Percentiles rank a stretch among this genome's conserved stretches.
These are phyloP conservation scores for Hypotaenidia philippensis DNA, from an alignment of 2,797 vertebrate species.

Conservation along the genomic window DNA sequence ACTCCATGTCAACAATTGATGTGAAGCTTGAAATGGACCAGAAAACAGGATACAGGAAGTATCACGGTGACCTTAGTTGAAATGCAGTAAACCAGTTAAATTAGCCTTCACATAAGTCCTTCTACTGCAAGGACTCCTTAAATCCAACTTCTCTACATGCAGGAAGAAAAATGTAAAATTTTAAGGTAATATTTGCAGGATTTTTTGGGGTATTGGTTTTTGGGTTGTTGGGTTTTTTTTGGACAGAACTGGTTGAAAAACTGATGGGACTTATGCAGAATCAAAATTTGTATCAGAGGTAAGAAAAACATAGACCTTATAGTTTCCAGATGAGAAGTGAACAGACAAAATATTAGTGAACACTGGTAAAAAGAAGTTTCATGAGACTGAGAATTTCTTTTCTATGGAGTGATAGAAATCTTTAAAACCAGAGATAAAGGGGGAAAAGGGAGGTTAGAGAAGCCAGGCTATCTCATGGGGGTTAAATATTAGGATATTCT, in stretches of 20 bases:
- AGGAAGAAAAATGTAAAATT: background rate
- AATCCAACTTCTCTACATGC: background rate
- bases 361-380: background rate
- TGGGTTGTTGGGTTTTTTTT: background rate
- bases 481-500: background rate
- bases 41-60: conserved; percentile 64
- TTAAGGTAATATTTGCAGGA: conserved; percentile 18
- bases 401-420: background rate
- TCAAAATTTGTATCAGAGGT: background rate
- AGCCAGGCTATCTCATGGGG: background rate
- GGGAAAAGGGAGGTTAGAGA: background rate
- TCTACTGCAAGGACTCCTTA: background rate
- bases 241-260: background rate
- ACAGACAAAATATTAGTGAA: background rate
- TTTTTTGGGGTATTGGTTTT: background rate
- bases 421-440: background rate
- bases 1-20: conserved; percentile 54
- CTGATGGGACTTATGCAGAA: background rate
- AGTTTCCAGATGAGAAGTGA: background rate
- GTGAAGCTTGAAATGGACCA: conserved; percentile 50
- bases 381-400: background rate
- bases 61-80: background rate
- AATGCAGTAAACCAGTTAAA: conserved; percentile 34
- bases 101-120: background rate
- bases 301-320: background rate